Evolutionary conservation across 2,888 invertebrate species (phyloP).

Genomic region (Agriopis marginaria): DNA sequence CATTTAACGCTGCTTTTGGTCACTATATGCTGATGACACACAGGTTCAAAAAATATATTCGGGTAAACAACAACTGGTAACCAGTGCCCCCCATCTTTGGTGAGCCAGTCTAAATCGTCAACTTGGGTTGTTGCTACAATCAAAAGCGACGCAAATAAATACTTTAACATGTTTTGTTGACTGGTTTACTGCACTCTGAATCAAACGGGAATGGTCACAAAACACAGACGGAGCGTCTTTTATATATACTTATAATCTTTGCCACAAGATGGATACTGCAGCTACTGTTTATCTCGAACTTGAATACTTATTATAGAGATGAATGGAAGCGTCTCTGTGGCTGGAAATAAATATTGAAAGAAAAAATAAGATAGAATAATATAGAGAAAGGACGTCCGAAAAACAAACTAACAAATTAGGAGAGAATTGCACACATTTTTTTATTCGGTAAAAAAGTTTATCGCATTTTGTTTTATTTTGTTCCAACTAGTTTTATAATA

Average conservation of each 20-base stretch:
- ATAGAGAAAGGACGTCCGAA: no score
- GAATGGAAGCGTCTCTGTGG: no score
- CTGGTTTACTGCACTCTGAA: not conserved
- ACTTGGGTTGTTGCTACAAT: not conserved
- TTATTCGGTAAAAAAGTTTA: no score
- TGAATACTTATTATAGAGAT: no score
- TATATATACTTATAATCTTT: not conserved
- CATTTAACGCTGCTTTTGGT: not conserved
- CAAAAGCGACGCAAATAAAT: constrained; percentile 5
- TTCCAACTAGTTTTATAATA: no score
- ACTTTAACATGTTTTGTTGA: not conserved
- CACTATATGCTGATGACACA: not conserved
- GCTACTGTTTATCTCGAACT: no score
- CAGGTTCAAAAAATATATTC: not conserved
- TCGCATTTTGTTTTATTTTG: no score
- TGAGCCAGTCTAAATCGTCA: not conserved
- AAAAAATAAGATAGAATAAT: no score
- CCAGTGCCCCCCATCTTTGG: not conserved
- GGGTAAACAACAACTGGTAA: not conserved
- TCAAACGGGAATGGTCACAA: not conserved
- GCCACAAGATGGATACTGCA: no score
- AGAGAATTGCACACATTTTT: no score
- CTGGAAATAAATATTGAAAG: no score
- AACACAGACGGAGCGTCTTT: not conserved
- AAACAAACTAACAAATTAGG: no score